Base-by-base conservation (phyloP, 2,113 vertebrate species). In the Heloderma charlesbogerti region DNA sequence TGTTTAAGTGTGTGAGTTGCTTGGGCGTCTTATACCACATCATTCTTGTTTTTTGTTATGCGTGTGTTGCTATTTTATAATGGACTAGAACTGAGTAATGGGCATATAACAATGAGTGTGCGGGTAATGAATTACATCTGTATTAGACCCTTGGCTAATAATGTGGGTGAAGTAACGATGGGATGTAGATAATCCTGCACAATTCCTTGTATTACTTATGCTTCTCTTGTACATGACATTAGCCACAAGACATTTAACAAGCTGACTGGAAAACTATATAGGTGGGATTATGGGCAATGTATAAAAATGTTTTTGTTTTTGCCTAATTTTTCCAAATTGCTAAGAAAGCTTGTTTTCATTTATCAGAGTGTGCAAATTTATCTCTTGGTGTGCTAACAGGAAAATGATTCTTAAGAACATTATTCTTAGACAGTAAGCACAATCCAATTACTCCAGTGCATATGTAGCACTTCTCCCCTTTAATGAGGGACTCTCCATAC, bases 121-220 rank as follows among this genome's bases (percentile, higher is more conserved):
- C n/a, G 83, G 20, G 6, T 67, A 85, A 27, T 45, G 25, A 85
- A 48, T 69, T 85, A n/a, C 27, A 16, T 66, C 1, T 34, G 57
- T 22, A 90, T 22, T 22, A 54, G 60, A 18, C 0, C 0, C 72
- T 37, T 71, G 78, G 0, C 81, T 45, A 27, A 43, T 89, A 88
- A 37, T 77, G 16, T 34, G 63, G 6, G 9, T 13, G 31, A 72
- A 40, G 6, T 45, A 34, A 63, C 6, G 40, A 27, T 43, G 40
- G 9, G 57, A 13, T n/a, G 57, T n/a, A 12, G 31, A 20, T 79
- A 66, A 3, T 67, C 25, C 40, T 45, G 4, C 6, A 37, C 4
- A 77, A 3, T 6, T 31, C 25, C 54, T 66, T 63, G 57, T 25
- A 45, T 15, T 45, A 27, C 18, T 40, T 10, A 9, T 45, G 1